Conservation (phyloP, 2,113 vertebrate species). For the Scortum barcoo region DNA sequence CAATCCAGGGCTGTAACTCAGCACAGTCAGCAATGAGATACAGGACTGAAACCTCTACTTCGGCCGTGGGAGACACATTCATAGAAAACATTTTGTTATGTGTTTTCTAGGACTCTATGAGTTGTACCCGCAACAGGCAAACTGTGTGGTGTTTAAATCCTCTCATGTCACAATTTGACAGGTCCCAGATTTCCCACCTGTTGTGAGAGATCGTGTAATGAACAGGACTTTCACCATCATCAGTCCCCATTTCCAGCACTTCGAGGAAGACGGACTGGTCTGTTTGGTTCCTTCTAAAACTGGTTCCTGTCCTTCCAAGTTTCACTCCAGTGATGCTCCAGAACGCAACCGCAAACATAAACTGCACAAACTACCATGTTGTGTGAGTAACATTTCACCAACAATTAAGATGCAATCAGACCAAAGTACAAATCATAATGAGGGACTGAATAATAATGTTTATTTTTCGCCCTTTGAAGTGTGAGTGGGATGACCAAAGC, state of each 20-base stretch:
- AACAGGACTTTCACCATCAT: slow-evolving; percentile 70
- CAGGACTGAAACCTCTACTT: too few relatives aligned
- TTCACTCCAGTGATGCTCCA: slow-evolving; percentile 56
- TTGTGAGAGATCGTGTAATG: slow-evolving; percentile 57
- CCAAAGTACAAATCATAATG: not conserved
- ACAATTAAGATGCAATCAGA: not conserved
- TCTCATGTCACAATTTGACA: slow-evolving; percentile 2
- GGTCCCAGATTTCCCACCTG: slow-evolving; percentile 20
- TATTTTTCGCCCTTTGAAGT: slow-evolving; percentile 6
- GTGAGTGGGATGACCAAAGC: slow-evolving; percentile 25
- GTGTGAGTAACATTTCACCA: slow-evolving; percentile 42
- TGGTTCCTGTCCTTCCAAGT: slow-evolving; percentile 53
- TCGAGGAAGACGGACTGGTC: slow-evolving; percentile 21
- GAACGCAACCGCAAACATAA: slow-evolving; percentile 24
- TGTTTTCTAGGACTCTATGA: too few relatives aligned
- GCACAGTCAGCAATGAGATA: too few relatives aligned
- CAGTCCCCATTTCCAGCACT: slow-evolving; percentile 14
- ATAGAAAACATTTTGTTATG: too few relatives aligned
- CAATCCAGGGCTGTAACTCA: too few relatives aligned
- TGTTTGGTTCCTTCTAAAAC: slow-evolving; percentile 49
- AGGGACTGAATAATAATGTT: not conserved
- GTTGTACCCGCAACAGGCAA: not conserved
- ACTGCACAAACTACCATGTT: slow-evolving; percentile 58
- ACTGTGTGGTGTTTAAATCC: not conserved
- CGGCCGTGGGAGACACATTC: too few relatives aligned